Base-by-base conservation (phyloP, 2,113 vertebrate species). In the Rissa tridactyla region DNA sequence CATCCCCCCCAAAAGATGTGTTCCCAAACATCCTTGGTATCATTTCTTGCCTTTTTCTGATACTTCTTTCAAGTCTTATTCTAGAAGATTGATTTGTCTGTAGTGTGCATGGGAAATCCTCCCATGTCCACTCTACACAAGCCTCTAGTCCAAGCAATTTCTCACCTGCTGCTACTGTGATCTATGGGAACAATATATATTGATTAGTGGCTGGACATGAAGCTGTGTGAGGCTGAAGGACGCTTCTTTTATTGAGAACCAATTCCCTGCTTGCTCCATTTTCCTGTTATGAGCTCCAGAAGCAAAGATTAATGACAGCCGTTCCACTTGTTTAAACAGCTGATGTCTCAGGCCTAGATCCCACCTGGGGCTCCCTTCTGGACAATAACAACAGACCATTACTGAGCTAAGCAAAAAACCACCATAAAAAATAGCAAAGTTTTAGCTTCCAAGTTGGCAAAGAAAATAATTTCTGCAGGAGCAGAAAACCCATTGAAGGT, bases 301-400 rank as follows among this genome's bases (percentile, higher is more conserved):
- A 97, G 87, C 81, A 88, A 82, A 97, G 97, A 97, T 97, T 96
- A 95, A 97, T 95, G 93, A 57, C 65, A 81, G 90, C 73, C 1
- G 29, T 96, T 97, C 89, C 54, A 68, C 96, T 96, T 97, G 91
- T 96, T 97, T 97, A 97, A 97, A 91, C 96, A 97, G 95, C 82
- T 96, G 93, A 95, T 96, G 88, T 96, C 93, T 97, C 78, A 93
- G 95, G 78, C 76, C 84, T 62, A 34, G 78, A 68, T 96, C 85
- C 85, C 95, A 96, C 95, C 91, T 96, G 97, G 83, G 92, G 86
- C 95, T 97, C 87, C 89, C 5, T 80, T 94, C 88, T 97, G 96
- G 95, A 90, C 95, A 94, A 90, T 94, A 97, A 93, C 84, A 95
- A 89, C 80, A 85, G 8, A 32, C 85, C 82, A 76, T 94, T 85